Evolutionary conservation across 2,888 invertebrate species (phyloP), one percentile per base, ranked within the genome.

Genomic region (Scaptomyza cyrtandrae): DNA sequence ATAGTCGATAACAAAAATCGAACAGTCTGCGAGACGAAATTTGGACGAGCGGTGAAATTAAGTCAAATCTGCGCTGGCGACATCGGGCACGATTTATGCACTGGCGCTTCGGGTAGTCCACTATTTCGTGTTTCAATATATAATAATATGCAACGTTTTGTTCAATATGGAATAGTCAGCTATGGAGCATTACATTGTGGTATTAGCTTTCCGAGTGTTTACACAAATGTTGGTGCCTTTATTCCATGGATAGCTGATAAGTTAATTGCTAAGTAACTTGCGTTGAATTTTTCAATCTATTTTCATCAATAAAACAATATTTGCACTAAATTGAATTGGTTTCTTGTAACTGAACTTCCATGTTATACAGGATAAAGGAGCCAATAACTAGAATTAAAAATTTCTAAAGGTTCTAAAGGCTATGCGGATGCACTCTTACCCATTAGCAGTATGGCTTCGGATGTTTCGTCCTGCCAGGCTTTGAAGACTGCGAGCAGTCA

Each of bases 401-500:
- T 39, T 16, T 2, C 14, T 6, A 16, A 9, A 16, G 6, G 37
- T 13, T 9, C n/a, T 19, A 19, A 19, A 19, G 19, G 19, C 19
- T 19, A 1, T 19, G 1, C 19, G 19, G 19, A 19, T 19, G 19
- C 19, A 19, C 19, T 1, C 84, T 81, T 61, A 91, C 91, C 91
- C 45, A 90, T 80, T 19, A 91, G 71, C 0, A 91, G 78, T 35
- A 90, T 82, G 2, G 91, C 90, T 52, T 91, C 91, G 0, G 91
- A 91, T 6, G 85, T 86, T 56, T 90, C 89, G 54, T 90, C 90
- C 44, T 90, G 90, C 58, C 91, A 84, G 4, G 90, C 88, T 62
- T 91, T 90, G 5, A 91, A 91, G 0, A 91, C 91, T 2, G 90
- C 69, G 13, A 91, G 80, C 57, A 91, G 70, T 45, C 91, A 91